Evolutionary conservation across 2,888 invertebrate species (phyloP).

Genomic region (Agrenia bidenticulata): DNA sequence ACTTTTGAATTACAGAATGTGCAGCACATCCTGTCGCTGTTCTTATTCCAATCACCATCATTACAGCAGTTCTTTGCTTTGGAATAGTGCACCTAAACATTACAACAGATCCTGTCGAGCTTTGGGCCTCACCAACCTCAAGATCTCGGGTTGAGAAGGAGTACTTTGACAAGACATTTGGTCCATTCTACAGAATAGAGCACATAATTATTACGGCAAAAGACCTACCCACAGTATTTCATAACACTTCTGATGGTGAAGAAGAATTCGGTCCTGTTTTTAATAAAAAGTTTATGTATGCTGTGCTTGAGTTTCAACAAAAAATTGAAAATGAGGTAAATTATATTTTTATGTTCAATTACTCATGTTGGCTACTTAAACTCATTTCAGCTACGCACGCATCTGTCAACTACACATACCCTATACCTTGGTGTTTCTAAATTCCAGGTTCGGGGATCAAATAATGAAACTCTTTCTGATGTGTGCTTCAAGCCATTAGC

Average conservation of each 20-base stretch:
- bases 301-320: slow-evolving; percentile 72
- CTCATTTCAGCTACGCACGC: no score
- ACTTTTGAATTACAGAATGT: slow-evolving; percentile 44
- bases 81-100: slow-evolving; percentile 75
- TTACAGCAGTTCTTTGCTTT: slow-evolving; percentile 62
- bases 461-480: slow-evolving; percentile 63
- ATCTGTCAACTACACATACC: no score
- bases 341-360: not conserved
- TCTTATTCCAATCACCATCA: slow-evolving; percentile 36
- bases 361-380: not conserved
- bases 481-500: slow-evolving; percentile 91
- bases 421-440: not conserved
- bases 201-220: slow-evolving; percentile 75
- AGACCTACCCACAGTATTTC: slow-evolving; percentile 55
- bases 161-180: slow-evolving; percentile 90
- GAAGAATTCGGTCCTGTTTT: slow-evolving; percentile 81
- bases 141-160: slow-evolving; percentile 81
- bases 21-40: slow-evolving; percentile 46
- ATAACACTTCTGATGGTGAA: slow-evolving; percentile 67
- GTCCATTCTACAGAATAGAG: slow-evolving; percentile 92
- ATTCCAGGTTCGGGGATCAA: slow-evolving; percentile 16
- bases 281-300: slow-evolving; percentile 73
- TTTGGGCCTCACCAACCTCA: slow-evolving; percentile 92
- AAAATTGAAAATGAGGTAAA: slow-evolving; percentile 61
- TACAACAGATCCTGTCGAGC: slow-evolving; percentile 91